A percentile compares a stretch with the other conserved stretches of the same genome.
These are phyloP conservation scores for Cyprinodon tularosa DNA, from an alignment of 2,113 vertebrate genomes.

Conservation along the genomic window DNA sequence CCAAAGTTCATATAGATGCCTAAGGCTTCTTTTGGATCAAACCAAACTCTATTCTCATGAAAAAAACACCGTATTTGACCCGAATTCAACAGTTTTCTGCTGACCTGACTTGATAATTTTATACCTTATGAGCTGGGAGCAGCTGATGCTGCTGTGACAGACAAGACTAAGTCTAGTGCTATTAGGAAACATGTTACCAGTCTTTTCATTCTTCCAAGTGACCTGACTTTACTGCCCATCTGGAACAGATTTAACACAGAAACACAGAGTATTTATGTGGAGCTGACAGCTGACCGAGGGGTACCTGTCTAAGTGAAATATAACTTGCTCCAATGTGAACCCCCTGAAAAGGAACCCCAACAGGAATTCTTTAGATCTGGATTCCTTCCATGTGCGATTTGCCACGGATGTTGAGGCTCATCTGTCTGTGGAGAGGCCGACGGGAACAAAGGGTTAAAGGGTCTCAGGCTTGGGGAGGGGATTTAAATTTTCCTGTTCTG, in stretches of 20 bases:
- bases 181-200: slow-evolving; percentile 19
- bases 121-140: background rate
- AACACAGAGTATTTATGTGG: slow-evolving; percentile 35
- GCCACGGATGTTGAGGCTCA: slow-evolving; percentile 53
- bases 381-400: slow-evolving; percentile 60
- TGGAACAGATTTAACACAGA: slow-evolving; percentile 70
- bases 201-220: slow-evolving; percentile 25
- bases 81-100: background rate
- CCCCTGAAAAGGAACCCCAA: slow-evolving; percentile 42
- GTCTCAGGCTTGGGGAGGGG: slow-evolving; percentile 41
- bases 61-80: slow-evolving; percentile 1
- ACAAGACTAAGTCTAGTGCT: background rate
- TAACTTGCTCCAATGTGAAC: slow-evolving; percentile 41
- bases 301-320: slow-evolving; percentile 63
- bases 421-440: slow-evolving; percentile 43
- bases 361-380: slow-evolving; percentile 56
- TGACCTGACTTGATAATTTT: background rate
- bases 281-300: slow-evolving; percentile 47
- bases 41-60: background rate
- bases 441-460: slow-evolving; percentile 61
- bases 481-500: slow-evolving; percentile 56
- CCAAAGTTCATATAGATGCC: background rate
- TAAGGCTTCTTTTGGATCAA: background rate
- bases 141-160: background rate
- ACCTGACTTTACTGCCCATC: slow-evolving; percentile 58